A percentile compares a stretch with the other conserved stretches of the same genome.
phyloP scores from a whole-genome alignment of 2,797 vertebrate genomes.

The Lepilemur septentrionalis region DNA sequence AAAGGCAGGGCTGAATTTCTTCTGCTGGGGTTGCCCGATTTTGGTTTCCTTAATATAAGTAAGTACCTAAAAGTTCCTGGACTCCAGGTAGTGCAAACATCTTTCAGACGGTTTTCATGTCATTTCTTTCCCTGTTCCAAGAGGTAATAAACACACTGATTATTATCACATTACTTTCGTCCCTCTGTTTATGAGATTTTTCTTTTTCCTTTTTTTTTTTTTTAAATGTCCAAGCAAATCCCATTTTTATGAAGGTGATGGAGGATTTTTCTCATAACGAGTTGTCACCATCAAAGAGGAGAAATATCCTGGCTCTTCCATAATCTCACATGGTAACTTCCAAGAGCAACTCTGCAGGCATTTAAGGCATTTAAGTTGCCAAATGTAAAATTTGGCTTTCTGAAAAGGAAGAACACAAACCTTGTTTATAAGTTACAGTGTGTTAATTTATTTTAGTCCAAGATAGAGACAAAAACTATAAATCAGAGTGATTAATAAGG shows the following conservation, averaged over 20 bases:
- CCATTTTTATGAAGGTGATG: background rate
- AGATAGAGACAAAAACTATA: background rate
- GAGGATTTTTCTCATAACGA: background rate
- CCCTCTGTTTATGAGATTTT: background rate
- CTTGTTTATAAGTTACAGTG: background rate
- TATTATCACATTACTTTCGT: background rate
- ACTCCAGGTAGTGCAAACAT: background rate
- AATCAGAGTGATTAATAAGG: background rate
- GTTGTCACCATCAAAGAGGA: background rate
- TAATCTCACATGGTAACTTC: background rate
- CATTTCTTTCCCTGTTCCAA: background rate
- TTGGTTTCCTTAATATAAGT: background rate
- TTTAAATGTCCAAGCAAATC: background rate
- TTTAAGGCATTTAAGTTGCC: background rate
- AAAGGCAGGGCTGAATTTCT: background rate
- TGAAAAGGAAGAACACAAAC: background rate
- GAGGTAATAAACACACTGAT: background rate
- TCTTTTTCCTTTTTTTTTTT: background rate
- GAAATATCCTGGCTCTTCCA: background rate
- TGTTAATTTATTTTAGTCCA: background rate
- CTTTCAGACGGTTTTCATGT: background rate
- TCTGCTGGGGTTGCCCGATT: background rate
- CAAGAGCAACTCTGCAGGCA: background rate
- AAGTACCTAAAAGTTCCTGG: background rate
- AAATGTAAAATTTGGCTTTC: background rate